A percentile compares a stretch with the other conserved stretches of the same genome.
Evolutionary conservation across 2,113 vertebrate genomes (phyloP).

Genomic region (Prionailurus bengalensis): DNA sequence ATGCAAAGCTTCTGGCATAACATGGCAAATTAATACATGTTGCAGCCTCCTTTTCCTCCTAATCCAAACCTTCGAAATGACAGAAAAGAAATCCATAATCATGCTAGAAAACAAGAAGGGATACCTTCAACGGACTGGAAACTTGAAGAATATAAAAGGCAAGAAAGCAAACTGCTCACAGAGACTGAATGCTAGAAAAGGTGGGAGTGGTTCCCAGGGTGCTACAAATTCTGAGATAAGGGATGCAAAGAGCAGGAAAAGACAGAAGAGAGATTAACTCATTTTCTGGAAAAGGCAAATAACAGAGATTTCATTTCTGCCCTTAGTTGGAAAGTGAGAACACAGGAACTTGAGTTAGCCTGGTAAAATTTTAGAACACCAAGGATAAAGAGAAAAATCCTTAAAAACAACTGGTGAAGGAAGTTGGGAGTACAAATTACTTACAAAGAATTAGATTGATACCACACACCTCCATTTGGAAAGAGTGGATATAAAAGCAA

Average conservation of each 20-base stretch:
- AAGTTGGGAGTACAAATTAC: not conserved
- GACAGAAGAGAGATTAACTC: not conserved
- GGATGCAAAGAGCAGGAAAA: not conserved
- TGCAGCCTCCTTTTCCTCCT: not conserved
- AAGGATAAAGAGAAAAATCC: slow-evolving; percentile 34
- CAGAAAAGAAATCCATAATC: slow-evolving; percentile 22
- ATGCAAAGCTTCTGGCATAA: slow-evolving; percentile 36
- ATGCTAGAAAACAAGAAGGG: not conserved
- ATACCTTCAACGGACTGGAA: not conserved
- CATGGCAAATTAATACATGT: not conserved
- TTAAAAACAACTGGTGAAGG: not conserved
- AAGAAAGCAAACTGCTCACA: slow-evolving; percentile 6
- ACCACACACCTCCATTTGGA: not conserved
- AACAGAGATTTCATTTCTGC: slow-evolving; percentile 32
- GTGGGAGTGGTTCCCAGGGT: not conserved
- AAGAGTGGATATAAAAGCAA: not conserved
- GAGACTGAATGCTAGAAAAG: not conserved
- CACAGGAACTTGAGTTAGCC: not conserved
- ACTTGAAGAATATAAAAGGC: not conserved
- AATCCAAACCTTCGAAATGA: not conserved
- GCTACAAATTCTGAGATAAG: not conserved
- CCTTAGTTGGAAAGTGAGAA: slow-evolving; percentile 9
- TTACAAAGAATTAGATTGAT: not conserved
- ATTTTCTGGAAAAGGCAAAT: slow-evolving; percentile 24
- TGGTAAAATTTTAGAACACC: slow-evolving; percentile 16